Percentiles rank a stretch among this genome's conserved stretches.
These are phyloP conservation scores for Epizoanthus scotinus DNA, from an alignment of 92 coral and sea anemone genomes.

Conservation along the genomic window DNA sequence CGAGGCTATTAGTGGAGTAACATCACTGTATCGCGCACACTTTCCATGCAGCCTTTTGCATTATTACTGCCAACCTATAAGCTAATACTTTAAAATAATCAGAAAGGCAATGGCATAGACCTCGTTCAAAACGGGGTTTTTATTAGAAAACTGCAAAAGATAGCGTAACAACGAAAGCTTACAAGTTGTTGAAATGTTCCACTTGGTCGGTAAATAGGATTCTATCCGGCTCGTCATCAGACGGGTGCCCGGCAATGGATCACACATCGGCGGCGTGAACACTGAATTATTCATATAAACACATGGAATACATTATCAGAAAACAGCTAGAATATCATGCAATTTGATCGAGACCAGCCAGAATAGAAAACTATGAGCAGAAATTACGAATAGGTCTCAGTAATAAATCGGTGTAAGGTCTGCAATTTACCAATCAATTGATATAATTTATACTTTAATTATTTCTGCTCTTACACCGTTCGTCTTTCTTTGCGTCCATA, in stretches of 20 bases:
- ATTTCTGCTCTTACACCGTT: too few relatives aligned
- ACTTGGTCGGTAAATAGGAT: not conserved
- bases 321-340: not conserved
- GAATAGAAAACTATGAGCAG: not conserved
- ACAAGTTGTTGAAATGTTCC: too few relatives aligned
- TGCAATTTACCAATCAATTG: too few relatives aligned
- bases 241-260: not conserved
- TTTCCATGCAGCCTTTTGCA: not conserved
- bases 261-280: too few relatives aligned
- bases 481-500: too few relatives aligned
- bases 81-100: not conserved
- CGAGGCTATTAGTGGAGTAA: not conserved
- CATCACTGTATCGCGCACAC: not conserved
- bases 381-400: not conserved
- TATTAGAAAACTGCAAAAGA: too few relatives aligned
- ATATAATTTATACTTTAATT: too few relatives aligned
- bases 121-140: too few relatives aligned
- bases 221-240: not conserved
- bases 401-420: too few relatives aligned
- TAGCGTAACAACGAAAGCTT: too few relatives aligned
- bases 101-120: not conserved
- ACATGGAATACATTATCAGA: conserved; percentile 37
- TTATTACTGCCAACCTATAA: not conserved
- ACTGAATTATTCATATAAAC: conserved; percentile 31
- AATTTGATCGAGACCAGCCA: not conserved